Evolutionary conservation across 2,113 vertebrate species (phyloP).

Genomic region (Leptobrachium leishanense): DNA sequence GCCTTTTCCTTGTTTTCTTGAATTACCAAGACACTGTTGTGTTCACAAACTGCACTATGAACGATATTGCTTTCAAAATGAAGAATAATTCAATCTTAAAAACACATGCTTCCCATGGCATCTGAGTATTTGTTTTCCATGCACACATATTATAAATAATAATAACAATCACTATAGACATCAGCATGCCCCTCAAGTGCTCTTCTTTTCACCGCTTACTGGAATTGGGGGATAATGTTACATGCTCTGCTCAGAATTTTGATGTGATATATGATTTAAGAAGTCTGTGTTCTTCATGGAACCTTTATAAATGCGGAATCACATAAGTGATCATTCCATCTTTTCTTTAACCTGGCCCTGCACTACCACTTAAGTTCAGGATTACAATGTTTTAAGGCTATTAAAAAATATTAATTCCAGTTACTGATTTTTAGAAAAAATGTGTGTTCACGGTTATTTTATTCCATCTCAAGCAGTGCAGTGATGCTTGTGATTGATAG

Average conservation of each 20-base stretch:
- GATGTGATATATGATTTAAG: conserved; percentile 19
- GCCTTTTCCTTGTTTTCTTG: conserved; percentile 7
- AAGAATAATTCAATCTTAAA: conserved; percentile 42
- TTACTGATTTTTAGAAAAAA: too few species aligned
- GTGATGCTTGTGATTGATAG: too few species aligned
- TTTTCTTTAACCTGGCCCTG: not conserved
- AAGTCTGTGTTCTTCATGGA: conserved; percentile 4
- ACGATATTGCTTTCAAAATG: conserved; percentile 42
- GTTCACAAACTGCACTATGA: conserved; percentile 37
- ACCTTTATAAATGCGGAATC: not conserved
- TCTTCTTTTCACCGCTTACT: conserved; percentile 26
- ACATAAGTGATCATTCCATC: not conserved
- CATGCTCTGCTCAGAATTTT: conserved; percentile 14
- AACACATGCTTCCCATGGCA: conserved; percentile 30
- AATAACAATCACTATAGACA: conserved; percentile 40
- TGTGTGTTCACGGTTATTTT: too few species aligned
- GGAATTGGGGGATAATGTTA: conserved; percentile 27
- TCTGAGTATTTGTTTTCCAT: conserved; percentile 34
- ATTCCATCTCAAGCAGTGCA: too few species aligned
- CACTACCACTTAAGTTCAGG: not conserved
- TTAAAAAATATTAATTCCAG: too few species aligned
- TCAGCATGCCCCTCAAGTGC: conserved; percentile 18
- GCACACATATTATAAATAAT: conserved; percentile 36
- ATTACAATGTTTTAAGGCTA: not conserved
- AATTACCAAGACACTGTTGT: conserved; percentile 17